A percentile compares a stretch with the other conserved stretches of the same genome.
These are phyloP conservation scores for Ischnus inquisitorius DNA, from an alignment of 2,888 invertebrate species.

Conservation along the genomic window DNA sequence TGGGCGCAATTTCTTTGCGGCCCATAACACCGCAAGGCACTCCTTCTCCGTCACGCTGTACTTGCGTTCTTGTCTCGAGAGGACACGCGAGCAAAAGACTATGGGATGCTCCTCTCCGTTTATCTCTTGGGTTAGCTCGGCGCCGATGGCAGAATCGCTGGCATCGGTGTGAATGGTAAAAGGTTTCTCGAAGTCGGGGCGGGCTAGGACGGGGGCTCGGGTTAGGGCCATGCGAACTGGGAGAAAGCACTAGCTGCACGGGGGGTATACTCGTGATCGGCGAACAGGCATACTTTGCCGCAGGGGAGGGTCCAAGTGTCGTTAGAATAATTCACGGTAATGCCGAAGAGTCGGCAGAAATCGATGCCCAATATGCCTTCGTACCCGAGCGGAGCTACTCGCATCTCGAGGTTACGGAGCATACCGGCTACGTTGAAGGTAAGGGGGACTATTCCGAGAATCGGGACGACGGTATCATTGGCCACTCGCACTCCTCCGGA, in stretches of 20 bases:
- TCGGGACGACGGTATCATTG: neutral
- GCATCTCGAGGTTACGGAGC: neutral
- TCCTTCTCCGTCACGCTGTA: slow-evolving; percentile 68
- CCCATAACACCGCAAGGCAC: too few species aligned
- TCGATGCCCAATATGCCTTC: neutral
- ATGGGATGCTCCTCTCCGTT: slow-evolving; percentile 64
- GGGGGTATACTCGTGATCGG: too few species aligned
- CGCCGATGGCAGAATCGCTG: slow-evolving; percentile 50
- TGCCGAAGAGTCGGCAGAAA: neutral
- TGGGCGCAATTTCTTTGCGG: too few species aligned
- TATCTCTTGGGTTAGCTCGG: slow-evolving; percentile 62
- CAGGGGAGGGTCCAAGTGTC: too few species aligned
- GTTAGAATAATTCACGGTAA: too few species aligned
- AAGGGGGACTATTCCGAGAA: neutral
- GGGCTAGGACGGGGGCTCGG: too few species aligned
- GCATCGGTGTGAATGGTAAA: slow-evolving; percentile 60
- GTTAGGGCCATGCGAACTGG: too few species aligned
- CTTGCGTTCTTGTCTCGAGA: slow-evolving; percentile 60
- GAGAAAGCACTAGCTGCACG: too few species aligned
- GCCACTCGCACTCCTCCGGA: slow-evolving; percentile 12
- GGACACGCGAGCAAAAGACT: slow-evolving; percentile 63
- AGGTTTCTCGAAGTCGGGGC: slow-evolving; percentile 48
- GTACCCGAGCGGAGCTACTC: neutral
- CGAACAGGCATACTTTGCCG: too few species aligned
- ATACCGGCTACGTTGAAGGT: neutral